Base-by-base conservation (phyloP, 2,113 vertebrate species). In the Hippocampus guttulatus region DNA sequence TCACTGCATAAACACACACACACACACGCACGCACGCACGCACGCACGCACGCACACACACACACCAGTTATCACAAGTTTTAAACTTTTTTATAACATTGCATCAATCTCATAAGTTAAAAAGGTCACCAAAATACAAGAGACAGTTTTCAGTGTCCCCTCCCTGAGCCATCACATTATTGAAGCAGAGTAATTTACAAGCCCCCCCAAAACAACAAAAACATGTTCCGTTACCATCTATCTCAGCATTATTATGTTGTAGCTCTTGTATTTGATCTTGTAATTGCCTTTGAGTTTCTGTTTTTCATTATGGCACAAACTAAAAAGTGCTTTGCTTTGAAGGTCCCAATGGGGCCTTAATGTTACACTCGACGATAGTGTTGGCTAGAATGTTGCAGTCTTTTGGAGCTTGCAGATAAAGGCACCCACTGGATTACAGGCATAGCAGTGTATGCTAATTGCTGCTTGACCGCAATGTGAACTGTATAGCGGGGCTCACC, bases 381-480 rank as follows among this genome's bases (percentile, higher is more conserved):
- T 62, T 62, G 60, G 30, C 60, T 21, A 33, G 6, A 20, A 62
- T 38, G 60, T 40, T 62, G 18, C 16, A 38, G 7, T 25, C 60
- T 38, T 38, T 33, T 38, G 60, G 30, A 62, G 60, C 16, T 21
- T 38, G 30, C 30, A 33, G 60, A 62, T 40, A 62, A 62, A 40
- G 18, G 23, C 60, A 18, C 30, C 60, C 30, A 40, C 1, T 38
- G 60, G 60, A 62, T 38, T 62, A 38, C 12, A 62, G 33, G 60
- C 60, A 40, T 62, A 62, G 60, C 58, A 21, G 2, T 21, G 30
- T 40, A 62, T 62, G 33, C 15, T 62, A 62, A 62, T 62, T 62
- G 60, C 60, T 62, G 33, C 30, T 40, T 62, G 60, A 62, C 60
- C 60, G 30, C 27, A 16, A 62, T 38, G 16, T 62, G 60, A 62